These are phyloP conservation scores for Leptopilina drosophilae DNA, from an alignment of 2,888 invertebrate species.

Conservation along the genomic window DNA sequence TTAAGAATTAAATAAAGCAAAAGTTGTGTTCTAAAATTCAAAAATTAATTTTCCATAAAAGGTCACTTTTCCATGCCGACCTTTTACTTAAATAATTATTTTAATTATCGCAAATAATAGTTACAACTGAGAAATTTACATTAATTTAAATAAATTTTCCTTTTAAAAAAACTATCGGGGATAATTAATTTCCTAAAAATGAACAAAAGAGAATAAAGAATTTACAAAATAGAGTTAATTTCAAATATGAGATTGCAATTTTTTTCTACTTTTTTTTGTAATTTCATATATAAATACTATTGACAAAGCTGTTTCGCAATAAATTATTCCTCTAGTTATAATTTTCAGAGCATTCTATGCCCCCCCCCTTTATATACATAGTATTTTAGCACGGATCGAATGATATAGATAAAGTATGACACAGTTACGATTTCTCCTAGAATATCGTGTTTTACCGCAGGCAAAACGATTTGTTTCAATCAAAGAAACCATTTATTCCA, in stretches of 20 bases:
- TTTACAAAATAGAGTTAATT: not conserved
- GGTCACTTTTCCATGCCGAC: too few species aligned
- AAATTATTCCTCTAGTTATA: not conserved
- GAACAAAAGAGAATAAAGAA: too few species aligned
- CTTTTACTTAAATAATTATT: too few species aligned
- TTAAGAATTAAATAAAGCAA: too few species aligned
- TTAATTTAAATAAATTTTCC: too few species aligned
- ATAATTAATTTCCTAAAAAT: not conserved
- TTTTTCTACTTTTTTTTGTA: not conserved
- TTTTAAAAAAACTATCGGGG: too few species aligned
- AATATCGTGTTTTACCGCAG: constrained; percentile 25
- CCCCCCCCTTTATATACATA: not conserved
- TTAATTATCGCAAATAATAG: too few species aligned
- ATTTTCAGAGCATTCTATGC: not conserved
- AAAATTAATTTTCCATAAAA: too few species aligned
- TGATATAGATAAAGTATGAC: constrained; percentile 34
- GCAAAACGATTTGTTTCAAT: constrained; percentile 25
- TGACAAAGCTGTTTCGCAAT: not conserved
- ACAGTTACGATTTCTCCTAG: constrained; percentile 35
- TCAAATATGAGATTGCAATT: not conserved
- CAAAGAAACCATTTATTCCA: constrained; percentile 3
- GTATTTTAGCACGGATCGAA: constrained; percentile 33
- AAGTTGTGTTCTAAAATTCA: too few species aligned
- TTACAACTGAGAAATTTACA: too few species aligned
- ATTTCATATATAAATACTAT: not conserved